phyloP scores from a whole-genome alignment of 2,113 vertebrate genomes.

The Megaptera novaeangliae region DNA sequence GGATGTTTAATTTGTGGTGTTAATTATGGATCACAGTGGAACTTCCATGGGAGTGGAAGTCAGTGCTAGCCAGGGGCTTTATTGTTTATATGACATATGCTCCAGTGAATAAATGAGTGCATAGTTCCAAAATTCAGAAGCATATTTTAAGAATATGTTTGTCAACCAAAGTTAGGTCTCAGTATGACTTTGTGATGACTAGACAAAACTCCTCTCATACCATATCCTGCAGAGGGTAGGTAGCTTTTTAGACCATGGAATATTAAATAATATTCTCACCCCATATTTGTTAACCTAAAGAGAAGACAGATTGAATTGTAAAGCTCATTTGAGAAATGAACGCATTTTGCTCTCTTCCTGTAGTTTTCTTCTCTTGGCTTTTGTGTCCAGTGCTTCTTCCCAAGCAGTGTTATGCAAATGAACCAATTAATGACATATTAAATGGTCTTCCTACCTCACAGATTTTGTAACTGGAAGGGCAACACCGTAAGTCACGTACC shows the following conservation, averaged over 20 bases:
- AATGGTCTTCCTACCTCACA: constrained; percentile 78
- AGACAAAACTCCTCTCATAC: not conserved
- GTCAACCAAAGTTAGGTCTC: not conserved
- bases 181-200: not conserved
- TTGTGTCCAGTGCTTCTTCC: constrained; percentile 72
- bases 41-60: constrained; percentile 9
- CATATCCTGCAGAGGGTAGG: not conserved
- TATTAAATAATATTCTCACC: constrained; percentile 56
- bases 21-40: constrained; percentile 27
- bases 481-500: constrained; percentile 83
- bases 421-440: constrained; percentile 83
- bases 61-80: not conserved
- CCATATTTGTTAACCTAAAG: constrained; percentile 46
- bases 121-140: constrained; percentile 14
- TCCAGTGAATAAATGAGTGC: not conserved
- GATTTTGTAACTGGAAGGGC: constrained; percentile 83
- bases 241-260: not conserved
- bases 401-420: constrained; percentile 82
- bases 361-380: constrained; percentile 71
- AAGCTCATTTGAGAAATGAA: constrained; percentile 74
- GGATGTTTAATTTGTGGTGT: not conserved
- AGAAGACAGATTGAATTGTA: constrained; percentile 65
- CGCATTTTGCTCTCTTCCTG: constrained; percentile 61
- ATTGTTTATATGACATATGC: not conserved
- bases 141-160: not conserved